Percentiles rank a stretch among this genome's conserved stretches.
These are phyloP conservation scores for Hirundichthys speculiger DNA, from an alignment of 2,113 vertebrate species.

Conservation along the genomic window DNA sequence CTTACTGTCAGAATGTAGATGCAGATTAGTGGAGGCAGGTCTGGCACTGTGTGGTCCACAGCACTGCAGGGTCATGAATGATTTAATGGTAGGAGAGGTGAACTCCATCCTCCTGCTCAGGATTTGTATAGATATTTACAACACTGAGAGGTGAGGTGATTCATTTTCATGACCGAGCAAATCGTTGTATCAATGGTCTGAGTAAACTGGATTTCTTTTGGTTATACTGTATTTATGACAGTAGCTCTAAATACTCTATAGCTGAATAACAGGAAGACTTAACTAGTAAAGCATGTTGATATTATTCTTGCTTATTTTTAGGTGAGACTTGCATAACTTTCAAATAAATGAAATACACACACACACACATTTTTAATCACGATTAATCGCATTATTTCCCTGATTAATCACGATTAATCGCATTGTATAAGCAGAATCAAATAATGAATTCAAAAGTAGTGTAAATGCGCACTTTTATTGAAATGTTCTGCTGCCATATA, in stretches of 20 bases:
- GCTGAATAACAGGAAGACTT: too few relatives aligned
- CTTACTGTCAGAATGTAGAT: conserved; percentile 45
- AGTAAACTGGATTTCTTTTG: conserved; percentile 28
- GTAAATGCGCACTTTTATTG: too few relatives aligned
- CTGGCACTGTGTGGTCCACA: conserved; percentile 56
- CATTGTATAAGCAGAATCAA: too few relatives aligned
- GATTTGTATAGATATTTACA: conserved; percentile 43
- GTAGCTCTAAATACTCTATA: background rate
- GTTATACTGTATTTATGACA: conserved; percentile 25
- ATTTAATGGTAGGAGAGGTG: conserved; percentile 68
- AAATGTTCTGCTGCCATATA: too few relatives aligned
- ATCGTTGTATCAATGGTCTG: conserved; percentile 27
- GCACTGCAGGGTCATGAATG: conserved; percentile 72
- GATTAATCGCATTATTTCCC: too few relatives aligned
- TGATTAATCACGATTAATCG: too few relatives aligned
- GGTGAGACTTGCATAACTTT: background rate
- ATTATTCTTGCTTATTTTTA: conserved; percentile 15
- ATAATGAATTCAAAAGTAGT: too few relatives aligned
- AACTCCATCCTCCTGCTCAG: conserved; percentile 42
- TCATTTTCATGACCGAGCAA: conserved; percentile 31
- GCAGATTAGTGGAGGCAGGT: conserved; percentile 62
- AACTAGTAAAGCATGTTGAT: too few relatives aligned
- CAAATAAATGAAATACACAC: too few relatives aligned
- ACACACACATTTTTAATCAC: too few relatives aligned
- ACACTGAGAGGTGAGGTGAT: conserved; percentile 31